phyloP scores from a whole-genome alignment of 2,797 vertebrate species.

The Menidia menidia region DNA sequence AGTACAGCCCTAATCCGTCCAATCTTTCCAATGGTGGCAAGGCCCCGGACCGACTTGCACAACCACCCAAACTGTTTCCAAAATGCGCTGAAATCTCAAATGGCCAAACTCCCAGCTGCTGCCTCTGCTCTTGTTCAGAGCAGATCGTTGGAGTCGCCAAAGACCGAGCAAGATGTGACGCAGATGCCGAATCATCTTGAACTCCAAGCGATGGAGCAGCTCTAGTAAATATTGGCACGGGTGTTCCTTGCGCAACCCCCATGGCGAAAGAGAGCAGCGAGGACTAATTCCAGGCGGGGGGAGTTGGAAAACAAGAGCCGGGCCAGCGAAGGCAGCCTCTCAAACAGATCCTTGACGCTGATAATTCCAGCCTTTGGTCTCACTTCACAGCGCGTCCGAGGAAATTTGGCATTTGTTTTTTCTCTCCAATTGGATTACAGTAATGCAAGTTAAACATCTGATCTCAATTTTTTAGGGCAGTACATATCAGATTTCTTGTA shows the following conservation, averaged over 20 bases:
- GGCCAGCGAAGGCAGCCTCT: constrained; percentile 25
- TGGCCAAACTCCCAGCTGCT: constrained; percentile 11
- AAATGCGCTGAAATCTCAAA: constrained; percentile 53
- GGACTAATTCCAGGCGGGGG: constrained; percentile 53
- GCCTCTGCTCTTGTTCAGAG: constrained; percentile 32
- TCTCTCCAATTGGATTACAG: constrained; percentile 63
- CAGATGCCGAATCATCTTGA: constrained; percentile 26
- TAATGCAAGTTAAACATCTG: constrained; percentile 63
- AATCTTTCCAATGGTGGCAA: constrained; percentile 62
- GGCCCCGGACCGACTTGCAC: constrained; percentile 22
- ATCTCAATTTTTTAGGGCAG: constrained; percentile 55
- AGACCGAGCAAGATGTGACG: constrained; percentile 36
- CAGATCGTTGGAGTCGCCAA: constrained; percentile 43
- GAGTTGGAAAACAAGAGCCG: constrained; percentile 45
- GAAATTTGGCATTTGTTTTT: constrained; percentile 57
- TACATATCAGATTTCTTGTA: constrained; percentile 53
- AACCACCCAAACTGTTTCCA: constrained; percentile 52
- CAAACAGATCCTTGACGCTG: constrained; percentile 41
- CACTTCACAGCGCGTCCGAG: constrained; percentile 41
- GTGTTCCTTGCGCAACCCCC: constrained; percentile 56
- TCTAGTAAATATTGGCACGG: constrained; percentile 47
- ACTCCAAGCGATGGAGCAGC: constrained; percentile 53
- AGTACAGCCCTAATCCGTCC: constrained; percentile 62
- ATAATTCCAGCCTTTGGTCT: constrained; percentile 48
- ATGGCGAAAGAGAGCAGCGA: constrained; percentile 29